phyloP scores from a whole-genome alignment of 2,113 vertebrate genomes.

The Pyxicephalus adspersus region DNA sequence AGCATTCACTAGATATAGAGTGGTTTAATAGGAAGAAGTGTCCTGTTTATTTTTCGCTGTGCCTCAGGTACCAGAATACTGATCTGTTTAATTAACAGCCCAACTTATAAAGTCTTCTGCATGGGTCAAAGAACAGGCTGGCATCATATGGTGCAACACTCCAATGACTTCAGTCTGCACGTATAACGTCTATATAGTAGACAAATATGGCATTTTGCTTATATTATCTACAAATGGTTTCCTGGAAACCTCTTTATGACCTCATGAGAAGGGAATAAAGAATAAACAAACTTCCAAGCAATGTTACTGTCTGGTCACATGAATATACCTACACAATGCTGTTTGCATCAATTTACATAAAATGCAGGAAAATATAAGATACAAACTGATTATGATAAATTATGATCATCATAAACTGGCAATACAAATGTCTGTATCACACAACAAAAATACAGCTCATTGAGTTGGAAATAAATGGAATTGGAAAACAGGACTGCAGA shows the following conservation, averaged over 20 bases:
- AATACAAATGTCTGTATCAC: too few relatives aligned
- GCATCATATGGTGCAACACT: background rate
- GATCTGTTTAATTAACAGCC: slow-evolving; percentile 22
- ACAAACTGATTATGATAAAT: too few relatives aligned
- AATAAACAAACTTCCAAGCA: background rate
- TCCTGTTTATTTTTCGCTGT: slow-evolving; percentile 2
- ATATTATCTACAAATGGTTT: background rate
- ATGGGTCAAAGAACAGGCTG: background rate
- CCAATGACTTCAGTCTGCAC: background rate
- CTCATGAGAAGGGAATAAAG: background rate
- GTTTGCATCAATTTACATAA: too few relatives aligned
- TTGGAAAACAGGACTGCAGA: too few relatives aligned
- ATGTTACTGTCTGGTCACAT: background rate
- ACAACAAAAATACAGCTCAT: too few relatives aligned
- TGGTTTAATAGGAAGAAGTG: background rate
- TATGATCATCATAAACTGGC: too few relatives aligned
- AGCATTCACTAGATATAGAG: background rate
- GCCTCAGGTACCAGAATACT: background rate
- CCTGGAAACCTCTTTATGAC: background rate
- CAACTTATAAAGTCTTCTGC: background rate
- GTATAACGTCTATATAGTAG: background rate
- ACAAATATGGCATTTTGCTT: background rate
- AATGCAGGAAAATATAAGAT: too few relatives aligned
- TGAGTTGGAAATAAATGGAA: too few relatives aligned
- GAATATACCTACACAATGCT: too few relatives aligned